A percentile compares a stretch with the other conserved stretches of the same genome.
phyloP scores from a whole-genome alignment of 2,888 invertebrate species.

The Invenusta paracnida region DNA sequence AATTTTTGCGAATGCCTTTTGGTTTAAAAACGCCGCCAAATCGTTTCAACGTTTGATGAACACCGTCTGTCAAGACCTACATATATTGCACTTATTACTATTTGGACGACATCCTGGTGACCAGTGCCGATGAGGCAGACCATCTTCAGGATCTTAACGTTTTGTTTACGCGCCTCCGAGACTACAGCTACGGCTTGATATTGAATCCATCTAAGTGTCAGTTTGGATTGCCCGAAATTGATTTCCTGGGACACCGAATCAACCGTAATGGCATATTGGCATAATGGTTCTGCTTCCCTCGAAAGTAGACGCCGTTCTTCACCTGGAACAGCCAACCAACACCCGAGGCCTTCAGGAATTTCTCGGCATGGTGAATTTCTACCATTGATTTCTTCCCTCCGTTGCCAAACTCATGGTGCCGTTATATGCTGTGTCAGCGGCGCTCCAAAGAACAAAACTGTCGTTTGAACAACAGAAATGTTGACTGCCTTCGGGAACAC shows the following conservation, averaged over 20 bases:
- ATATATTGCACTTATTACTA: background rate
- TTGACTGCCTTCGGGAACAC: background rate
- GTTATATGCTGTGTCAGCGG: background rate
- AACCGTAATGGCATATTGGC: background rate
- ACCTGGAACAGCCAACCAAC: background rate
- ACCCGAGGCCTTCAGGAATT: conserved; percentile 38
- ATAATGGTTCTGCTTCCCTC: conserved; percentile 19
- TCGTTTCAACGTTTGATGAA: background rate
- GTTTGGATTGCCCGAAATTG: background rate
- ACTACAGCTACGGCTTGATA: background rate
- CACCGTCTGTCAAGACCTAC: background rate
- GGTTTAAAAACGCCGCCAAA: background rate
- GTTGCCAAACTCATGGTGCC: conserved; percentile 33
- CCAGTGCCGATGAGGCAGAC: background rate
- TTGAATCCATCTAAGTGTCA: background rate
- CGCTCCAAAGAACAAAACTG: background rate
- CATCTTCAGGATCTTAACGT: background rate
- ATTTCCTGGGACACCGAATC: background rate
- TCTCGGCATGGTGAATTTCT: conserved; percentile 47
- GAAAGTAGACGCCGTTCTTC: background rate
- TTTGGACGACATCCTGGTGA: background rate
- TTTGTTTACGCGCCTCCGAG: background rate
- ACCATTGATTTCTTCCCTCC: conserved; percentile 45
- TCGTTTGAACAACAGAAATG: conserved; percentile 3
- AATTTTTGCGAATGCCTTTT: background rate